These are phyloP conservation scores for Sander vitreus DNA, from an alignment of 2,113 vertebrate species.

Conservation along the genomic window DNA sequence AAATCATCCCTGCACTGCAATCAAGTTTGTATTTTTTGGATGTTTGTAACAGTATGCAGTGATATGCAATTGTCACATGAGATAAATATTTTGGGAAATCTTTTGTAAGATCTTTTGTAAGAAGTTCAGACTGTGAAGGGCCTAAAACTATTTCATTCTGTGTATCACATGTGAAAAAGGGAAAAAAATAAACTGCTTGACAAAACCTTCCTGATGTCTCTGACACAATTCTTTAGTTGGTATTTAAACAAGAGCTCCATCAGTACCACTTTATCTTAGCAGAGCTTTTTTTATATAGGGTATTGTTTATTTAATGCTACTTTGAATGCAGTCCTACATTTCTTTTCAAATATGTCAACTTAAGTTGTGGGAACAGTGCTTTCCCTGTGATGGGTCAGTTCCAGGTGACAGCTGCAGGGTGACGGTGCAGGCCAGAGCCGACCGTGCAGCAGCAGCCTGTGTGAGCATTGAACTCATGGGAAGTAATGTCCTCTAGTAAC, in stretches of 20 bases:
- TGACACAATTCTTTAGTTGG: not conserved
- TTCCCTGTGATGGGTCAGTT: conserved; percentile 51
- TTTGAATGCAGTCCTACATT: conserved; percentile 11
- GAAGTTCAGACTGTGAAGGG: conserved; percentile 21
- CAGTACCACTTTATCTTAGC: not conserved
- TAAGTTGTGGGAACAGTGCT: conserved; percentile 63
- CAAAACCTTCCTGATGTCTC: conserved; percentile 26
- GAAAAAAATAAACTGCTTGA: conserved; percentile 60
- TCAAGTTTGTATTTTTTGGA: conserved; percentile 32
- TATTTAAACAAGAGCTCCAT: not conserved
- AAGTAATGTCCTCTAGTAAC: conserved; percentile 87
- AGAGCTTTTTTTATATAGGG: not conserved
- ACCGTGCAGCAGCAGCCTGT: conserved; percentile 51
- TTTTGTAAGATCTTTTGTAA: conserved; percentile 64
- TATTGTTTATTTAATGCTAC: not conserved
- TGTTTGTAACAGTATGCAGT: conserved; percentile 24
- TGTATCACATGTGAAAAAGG: conserved; percentile 33
- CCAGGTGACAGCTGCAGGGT: conserved; percentile 81
- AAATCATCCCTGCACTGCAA: conserved; percentile 36
- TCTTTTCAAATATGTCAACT: conserved; percentile 10
- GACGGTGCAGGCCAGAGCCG: conserved; percentile 45
- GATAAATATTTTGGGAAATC: conserved; percentile 50
- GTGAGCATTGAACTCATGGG: conserved; percentile 66
- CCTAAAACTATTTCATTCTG: conserved; percentile 28
- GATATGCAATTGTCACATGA: conserved; percentile 54